Evolutionary conservation across 2,888 invertebrate genomes (phyloP).

Genomic region (Mongoloraphidia duomilia): DNA sequence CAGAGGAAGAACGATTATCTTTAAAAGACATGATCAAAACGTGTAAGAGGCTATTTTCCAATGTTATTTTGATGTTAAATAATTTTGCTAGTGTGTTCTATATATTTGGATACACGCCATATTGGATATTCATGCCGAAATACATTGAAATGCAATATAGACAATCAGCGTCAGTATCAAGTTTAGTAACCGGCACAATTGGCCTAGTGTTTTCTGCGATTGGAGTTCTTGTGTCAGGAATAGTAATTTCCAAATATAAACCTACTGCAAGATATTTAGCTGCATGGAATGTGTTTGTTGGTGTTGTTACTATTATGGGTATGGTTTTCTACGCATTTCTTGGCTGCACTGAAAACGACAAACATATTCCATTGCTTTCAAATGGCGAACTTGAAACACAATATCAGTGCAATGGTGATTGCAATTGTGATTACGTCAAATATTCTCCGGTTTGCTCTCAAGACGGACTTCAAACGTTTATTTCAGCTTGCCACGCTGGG

Average conservation of each 20-base stretch:
- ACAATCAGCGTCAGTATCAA: slow-evolving; percentile 60
- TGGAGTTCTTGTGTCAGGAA: slow-evolving; percentile 50
- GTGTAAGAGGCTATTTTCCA: slow-evolving; percentile 45
- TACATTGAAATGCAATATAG: slow-evolving; percentile 71
- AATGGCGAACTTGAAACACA: slow-evolving; percentile 30
- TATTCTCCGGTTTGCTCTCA: slow-evolving; percentile 60
- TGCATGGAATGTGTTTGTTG: slow-evolving; percentile 53
- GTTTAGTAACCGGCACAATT: slow-evolving; percentile 56
- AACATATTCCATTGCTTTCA: slow-evolving; percentile 29
- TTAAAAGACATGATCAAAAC: slow-evolving; percentile 46
- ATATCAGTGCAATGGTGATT: slow-evolving; percentile 44
- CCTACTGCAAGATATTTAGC: slow-evolving; percentile 51
- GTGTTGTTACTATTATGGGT: slow-evolving; percentile 44
- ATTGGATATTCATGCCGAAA: slow-evolving; percentile 70
- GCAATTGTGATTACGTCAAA: slow-evolving; percentile 53
- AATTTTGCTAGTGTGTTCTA: slow-evolving; percentile 61
- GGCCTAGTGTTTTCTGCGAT: slow-evolving; percentile 54
- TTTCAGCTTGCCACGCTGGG: slow-evolving; percentile 70
- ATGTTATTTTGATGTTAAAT: slow-evolving; percentile 55
- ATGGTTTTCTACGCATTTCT: slow-evolving; percentile 50
- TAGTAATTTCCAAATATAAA: slow-evolving; percentile 49
- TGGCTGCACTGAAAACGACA: slow-evolving; percentile 48
- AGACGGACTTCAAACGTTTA: slow-evolving; percentile 46
- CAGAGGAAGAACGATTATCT: slow-evolving; percentile 28
- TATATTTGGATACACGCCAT: slow-evolving; percentile 55